Conservation (phyloP, 2,113 vertebrate genomes). For the Sphaerodactylus townsendi region DNA sequence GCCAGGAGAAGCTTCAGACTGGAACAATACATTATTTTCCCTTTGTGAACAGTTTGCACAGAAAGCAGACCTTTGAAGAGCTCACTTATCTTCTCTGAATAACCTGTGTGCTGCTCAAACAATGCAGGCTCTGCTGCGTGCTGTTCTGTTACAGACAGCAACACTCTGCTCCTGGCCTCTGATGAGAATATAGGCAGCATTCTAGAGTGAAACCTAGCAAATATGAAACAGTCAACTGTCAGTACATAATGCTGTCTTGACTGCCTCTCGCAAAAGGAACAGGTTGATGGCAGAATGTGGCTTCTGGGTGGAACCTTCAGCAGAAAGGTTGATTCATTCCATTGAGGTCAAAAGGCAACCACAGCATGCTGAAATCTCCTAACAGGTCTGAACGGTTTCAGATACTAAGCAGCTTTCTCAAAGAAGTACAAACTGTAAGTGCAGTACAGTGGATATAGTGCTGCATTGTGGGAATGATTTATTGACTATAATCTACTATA, state of each 20-base stretch:
- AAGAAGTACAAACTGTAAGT: background rate
- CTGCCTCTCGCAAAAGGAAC: background rate
- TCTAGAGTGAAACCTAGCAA: background rate
- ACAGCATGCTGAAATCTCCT: background rate
- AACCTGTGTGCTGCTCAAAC: background rate
- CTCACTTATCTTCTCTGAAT: background rate
- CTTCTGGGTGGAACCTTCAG: background rate
- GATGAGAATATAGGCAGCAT: background rate
- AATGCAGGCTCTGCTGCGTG: too few species aligned
- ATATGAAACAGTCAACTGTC: background rate
- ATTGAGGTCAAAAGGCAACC: background rate
- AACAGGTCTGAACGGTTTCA: background rate
- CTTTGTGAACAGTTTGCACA: background rate
- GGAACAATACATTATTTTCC: background rate
- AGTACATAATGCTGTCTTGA: background rate
- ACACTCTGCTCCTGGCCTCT: accelerated
- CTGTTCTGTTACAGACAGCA: background rate
- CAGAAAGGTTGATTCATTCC: background rate
- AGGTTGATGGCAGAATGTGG: background rate
- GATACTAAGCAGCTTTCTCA: background rate
- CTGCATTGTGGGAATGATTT: background rate
- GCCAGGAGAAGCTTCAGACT: background rate
- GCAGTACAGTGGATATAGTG: background rate
- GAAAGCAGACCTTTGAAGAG: background rate
- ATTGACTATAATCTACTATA: too few species aligned